Conservation (phyloP, 2,113 vertebrate species). For the Lontra canadensis region DNA sequence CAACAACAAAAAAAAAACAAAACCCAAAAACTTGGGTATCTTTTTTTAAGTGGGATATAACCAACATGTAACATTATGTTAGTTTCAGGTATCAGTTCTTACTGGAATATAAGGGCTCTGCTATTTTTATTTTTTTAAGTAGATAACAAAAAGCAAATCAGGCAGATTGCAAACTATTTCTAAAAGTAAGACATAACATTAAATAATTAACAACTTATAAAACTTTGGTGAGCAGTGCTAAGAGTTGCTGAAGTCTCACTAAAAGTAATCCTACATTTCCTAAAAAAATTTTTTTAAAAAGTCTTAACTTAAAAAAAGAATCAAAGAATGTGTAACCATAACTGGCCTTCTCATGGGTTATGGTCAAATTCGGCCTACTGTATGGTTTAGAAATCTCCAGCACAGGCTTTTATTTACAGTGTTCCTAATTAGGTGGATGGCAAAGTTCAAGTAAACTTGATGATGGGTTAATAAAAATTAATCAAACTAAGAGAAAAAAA, state of each 20-base stretch:
- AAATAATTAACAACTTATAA: not conserved
- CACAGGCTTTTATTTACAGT: not conserved
- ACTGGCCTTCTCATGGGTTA: not conserved
- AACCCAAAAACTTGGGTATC: not conserved
- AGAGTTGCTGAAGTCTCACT: not conserved
- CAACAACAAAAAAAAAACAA: too few relatives aligned
- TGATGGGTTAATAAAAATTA: constrained; percentile 35
- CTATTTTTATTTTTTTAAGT: not conserved
- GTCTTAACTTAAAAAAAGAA: not conserved
- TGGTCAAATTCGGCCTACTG: constrained; percentile 15
- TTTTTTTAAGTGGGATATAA: not conserved
- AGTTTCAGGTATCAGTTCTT: not conserved
- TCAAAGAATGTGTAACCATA: not conserved
- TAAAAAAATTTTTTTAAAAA: not conserved
- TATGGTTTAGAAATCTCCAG: not conserved
- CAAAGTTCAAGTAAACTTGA: constrained; percentile 13
- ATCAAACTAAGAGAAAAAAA: not conserved
- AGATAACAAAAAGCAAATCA: not conserved
- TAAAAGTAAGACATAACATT: not conserved
- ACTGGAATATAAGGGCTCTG: not conserved
- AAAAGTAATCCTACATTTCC: not conserved
- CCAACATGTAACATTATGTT: not conserved
- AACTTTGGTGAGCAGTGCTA: not conserved
- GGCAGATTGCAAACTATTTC: not conserved
- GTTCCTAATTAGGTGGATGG: not conserved